Conservation (phyloP, 2,113 vertebrate genomes). For the Astatotilapia flaviijosephi region DNA sequence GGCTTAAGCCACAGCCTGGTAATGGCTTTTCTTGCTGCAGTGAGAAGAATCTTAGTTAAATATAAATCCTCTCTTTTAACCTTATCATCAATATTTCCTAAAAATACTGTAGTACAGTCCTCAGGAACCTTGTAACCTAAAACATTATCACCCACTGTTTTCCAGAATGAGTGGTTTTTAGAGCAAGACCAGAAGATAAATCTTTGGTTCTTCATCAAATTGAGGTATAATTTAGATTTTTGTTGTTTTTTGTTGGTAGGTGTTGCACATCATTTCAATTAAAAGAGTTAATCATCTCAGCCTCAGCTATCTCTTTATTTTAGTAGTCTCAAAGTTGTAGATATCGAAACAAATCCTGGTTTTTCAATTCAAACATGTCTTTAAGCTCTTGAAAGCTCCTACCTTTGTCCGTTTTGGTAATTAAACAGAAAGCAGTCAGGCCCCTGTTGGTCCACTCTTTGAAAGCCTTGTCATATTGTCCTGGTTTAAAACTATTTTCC, state of each 20-base stretch:
- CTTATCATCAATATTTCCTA: not conserved
- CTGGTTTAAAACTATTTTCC: not conserved
- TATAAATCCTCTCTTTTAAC: not conserved
- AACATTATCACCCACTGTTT: fast-evolving
- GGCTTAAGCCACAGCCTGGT: not conserved
- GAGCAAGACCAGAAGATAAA: not conserved
- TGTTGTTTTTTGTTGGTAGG: not conserved
- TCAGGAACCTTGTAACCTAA: not conserved
- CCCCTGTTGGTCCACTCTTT: not conserved
- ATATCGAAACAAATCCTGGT: fast-evolving
- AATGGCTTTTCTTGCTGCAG: not conserved
- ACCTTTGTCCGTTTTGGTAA: fast-evolving
- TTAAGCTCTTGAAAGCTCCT: not conserved
- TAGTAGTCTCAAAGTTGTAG: fast-evolving
- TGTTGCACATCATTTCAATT: not conserved
- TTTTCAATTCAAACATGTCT: not conserved
- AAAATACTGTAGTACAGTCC: not conserved
- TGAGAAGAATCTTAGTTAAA: not conserved
- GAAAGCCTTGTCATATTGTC: not conserved
- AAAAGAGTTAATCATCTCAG: not conserved
- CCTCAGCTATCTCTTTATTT: not conserved
- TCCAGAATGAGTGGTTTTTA: not conserved
- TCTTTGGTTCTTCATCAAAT: not conserved
- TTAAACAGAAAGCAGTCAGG: not conserved
- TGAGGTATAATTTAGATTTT: not conserved